These are phyloP conservation scores for Anthoscopus minutus DNA, from an alignment of 2,113 vertebrate genomes.

Conservation along the genomic window DNA sequence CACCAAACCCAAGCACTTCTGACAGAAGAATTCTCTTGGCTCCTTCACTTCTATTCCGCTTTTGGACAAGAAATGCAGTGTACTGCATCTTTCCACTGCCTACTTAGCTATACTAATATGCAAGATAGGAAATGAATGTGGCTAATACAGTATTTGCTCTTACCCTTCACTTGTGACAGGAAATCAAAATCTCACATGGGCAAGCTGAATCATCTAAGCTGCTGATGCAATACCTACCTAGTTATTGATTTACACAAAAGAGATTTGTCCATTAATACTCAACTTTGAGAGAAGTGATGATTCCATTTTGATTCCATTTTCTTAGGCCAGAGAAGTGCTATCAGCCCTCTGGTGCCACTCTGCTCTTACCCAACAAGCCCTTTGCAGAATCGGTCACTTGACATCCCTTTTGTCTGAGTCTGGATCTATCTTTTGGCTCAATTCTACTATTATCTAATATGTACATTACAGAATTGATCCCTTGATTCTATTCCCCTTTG, in stretches of 20 bases:
- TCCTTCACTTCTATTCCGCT: background rate
- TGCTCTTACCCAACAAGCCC: background rate
- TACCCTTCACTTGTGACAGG: background rate
- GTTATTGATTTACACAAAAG: background rate
- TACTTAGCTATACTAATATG: background rate
- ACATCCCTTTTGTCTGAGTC: background rate
- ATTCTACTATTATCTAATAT: background rate
- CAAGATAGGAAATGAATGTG: background rate
- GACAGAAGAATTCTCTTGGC: background rate
- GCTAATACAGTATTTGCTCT: background rate
- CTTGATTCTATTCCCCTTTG: background rate
- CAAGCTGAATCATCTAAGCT: background rate
- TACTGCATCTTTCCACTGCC: background rate
- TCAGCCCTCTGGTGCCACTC: background rate
- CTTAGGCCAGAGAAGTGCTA: background rate
- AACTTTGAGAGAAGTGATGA: background rate
- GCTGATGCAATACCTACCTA: background rate
- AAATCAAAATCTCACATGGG: background rate
- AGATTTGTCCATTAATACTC: background rate
- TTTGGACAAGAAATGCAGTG: background rate
- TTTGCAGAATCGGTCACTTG: background rate
- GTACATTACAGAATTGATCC: background rate
- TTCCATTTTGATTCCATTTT: background rate
- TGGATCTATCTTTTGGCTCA: background rate
- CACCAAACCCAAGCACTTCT: background rate